A percentile compares a stretch with the other conserved stretches of the same genome.
phyloP scores from a whole-genome alignment of 2,888 invertebrate genomes.

The Cremastinae sp. region DNA sequence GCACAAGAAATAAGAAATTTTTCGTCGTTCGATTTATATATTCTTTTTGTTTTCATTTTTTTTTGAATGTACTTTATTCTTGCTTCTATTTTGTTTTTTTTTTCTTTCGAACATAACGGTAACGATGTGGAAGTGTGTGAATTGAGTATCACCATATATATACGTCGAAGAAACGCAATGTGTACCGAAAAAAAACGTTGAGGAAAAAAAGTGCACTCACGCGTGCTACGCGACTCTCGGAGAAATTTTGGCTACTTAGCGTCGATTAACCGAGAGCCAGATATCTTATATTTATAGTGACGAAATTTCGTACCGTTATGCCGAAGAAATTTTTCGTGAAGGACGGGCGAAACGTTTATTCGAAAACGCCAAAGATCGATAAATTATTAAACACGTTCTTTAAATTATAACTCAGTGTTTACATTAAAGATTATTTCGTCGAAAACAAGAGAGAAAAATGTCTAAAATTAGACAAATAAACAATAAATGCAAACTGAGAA shows the following conservation, averaged over 20 bases:
- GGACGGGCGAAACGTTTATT: neutral
- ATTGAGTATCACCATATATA: constrained; percentile 10
- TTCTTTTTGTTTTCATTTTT: too few relatives aligned
- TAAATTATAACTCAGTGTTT: too few relatives aligned
- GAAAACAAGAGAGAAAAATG: too few relatives aligned
- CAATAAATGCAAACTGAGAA: too few relatives aligned
- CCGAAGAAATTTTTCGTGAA: neutral
- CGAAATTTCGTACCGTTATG: constrained; percentile 19
- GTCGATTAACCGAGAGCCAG: constrained; percentile 42
- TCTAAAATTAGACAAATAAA: too few relatives aligned
- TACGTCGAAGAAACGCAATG: constrained; percentile 16
- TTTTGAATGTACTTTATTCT: too few relatives aligned
- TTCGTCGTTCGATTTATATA: neutral
- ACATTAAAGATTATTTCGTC: too few relatives aligned
- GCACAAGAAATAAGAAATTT: neutral
- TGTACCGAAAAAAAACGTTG: constrained; percentile 22
- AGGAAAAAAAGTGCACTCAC: constrained; percentile 6
- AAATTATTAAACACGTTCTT: too few relatives aligned
- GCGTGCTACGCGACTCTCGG: neutral
- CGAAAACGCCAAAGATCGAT: too few relatives aligned
- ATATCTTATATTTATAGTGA: constrained; percentile 22
- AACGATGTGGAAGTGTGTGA: constrained; percentile 22
- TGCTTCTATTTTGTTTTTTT: neutral
- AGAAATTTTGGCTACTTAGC: constrained; percentile 53
- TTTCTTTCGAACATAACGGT: neutral